Evolutionary conservation across 2,797 vertebrate species (phyloP), one percentile per base, ranked within the genome.

Genomic region (Botia kubotai): DNA sequence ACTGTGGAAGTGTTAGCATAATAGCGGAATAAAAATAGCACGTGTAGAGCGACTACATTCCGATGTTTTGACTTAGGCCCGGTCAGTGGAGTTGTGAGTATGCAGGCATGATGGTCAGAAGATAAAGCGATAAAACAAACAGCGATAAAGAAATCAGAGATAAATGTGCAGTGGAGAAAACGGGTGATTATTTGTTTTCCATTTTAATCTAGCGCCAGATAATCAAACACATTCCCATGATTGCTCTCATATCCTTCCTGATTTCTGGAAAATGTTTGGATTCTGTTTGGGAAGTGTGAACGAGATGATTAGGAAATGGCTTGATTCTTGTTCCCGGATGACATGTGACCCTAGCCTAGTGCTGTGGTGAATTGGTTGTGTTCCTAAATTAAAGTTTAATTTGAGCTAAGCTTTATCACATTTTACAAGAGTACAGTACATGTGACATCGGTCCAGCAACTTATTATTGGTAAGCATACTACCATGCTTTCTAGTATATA

Each of bases 61-160:
- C 73, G 68, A 70, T 66, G 76, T 23, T 66, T 82, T 85, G 80
- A 82, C 80, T 85, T 82, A 80, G 39, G 68, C 80, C 58, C 72
- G 4, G 19, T 73, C 70, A 72, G 66, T 75, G 55, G 58, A 79
- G 75, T 48, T 55, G 17, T 13, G 50, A 53, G 39, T 21, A 77
- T 63, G 68, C 43, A 63, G 74, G 75, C 53, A 53, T 81, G 62
- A 77, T 81, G 79, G 69, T 78, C 75, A 78, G 63, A 55, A 81
- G 83, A 77, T 76, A 55, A 84, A 62, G 69, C 39, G 68, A 76
- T 72, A 68, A 81, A 43, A 73, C 58, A 80, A 26, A 72, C 53
- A 14, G 52, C 29, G 53, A 78, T 82, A 67, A 46, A 57, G 66
- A 63, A 75, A 79, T 43, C 29, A n/a, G 63, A 70, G 76, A 67